phyloP scores from a whole-genome alignment of 2,797 vertebrate species.

The Lutjanus argentimaculatus region DNA sequence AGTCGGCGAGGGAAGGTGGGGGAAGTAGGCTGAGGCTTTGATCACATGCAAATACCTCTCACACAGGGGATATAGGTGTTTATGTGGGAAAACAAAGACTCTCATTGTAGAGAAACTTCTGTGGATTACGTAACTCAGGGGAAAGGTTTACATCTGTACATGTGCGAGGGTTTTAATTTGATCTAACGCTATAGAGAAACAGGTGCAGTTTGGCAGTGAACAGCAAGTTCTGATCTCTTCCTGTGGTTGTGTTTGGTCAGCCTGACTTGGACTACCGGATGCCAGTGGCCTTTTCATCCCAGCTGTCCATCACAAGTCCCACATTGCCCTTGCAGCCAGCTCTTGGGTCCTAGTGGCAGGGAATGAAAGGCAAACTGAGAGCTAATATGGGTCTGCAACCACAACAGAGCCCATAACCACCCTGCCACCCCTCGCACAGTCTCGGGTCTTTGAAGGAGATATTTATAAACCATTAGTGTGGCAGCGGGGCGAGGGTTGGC shows the following conservation, averaged over 20 bases:
- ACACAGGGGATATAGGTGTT: constrained; percentile 63
- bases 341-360: constrained; percentile 64
- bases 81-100: constrained; percentile 60
- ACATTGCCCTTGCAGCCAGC: constrained; percentile 33
- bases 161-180: neutral
- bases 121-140: constrained; percentile 26
- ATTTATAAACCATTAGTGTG: constrained; percentile 84
- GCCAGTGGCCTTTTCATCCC: constrained; percentile 61
- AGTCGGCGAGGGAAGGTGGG: constrained; percentile 19
- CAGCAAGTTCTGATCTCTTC: constrained; percentile 18
- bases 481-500: constrained; percentile 67
- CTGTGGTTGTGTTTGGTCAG: constrained; percentile 34
- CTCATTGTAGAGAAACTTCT: constrained; percentile 49
- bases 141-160: constrained; percentile 12
- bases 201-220: neutral
- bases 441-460: constrained; percentile 81
- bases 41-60: constrained; percentile 69
- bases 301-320: constrained; percentile 77
- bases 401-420: constrained; percentile 67
- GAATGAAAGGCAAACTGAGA: constrained; percentile 75
- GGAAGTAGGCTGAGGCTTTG: constrained; percentile 56
- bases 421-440: constrained; percentile 62
- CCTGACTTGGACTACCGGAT: constrained; percentile 30
- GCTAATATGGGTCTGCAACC: constrained; percentile 79
- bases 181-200: neutral